These are phyloP conservation scores for Trissoscelio sp. DNA, from an alignment of 2,888 invertebrate genomes.

Conservation along the genomic window DNA sequence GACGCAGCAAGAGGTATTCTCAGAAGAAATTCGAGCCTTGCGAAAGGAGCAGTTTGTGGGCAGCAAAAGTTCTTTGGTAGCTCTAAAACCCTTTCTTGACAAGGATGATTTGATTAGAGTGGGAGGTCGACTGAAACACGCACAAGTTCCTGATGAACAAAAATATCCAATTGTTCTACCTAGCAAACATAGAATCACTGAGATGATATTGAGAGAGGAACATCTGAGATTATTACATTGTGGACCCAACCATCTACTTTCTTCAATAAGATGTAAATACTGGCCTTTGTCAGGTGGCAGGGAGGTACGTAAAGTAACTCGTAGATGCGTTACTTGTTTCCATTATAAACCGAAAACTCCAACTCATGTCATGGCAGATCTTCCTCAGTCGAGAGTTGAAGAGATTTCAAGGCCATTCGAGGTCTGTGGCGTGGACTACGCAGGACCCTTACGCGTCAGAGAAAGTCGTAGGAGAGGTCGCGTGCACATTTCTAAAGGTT, in stretches of 20 bases:
- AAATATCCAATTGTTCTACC: no score
- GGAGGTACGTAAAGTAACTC: background rate
- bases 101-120: no score
- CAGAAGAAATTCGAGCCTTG: no score
- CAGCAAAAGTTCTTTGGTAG: no score
- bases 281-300: background rate
- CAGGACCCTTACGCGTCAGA: slow-evolving; percentile 66
- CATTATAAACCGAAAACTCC: background rate
- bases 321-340: background rate
- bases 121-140: no score
- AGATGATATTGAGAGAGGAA: background rate
- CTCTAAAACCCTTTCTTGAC: no score
- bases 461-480: slow-evolving; percentile 48
- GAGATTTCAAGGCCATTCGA: slow-evolving; percentile 34
- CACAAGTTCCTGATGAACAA: no score
- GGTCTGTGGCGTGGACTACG: slow-evolving; percentile 26
- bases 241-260: background rate
- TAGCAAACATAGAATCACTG: no score
- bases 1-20: no score
- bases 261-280: background rate
- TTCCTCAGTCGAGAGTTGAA: slow-evolving; percentile 19
- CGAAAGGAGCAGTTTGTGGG: no score
- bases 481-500: slow-evolving; percentile 29
- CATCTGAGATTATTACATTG: background rate
- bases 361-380: slow-evolving; percentile 43